Percentiles rank a stretch among this genome's conserved stretches.
phyloP scores from a whole-genome alignment of 2,113 vertebrate genomes.

The Dromaius novaehollandiae region DNA sequence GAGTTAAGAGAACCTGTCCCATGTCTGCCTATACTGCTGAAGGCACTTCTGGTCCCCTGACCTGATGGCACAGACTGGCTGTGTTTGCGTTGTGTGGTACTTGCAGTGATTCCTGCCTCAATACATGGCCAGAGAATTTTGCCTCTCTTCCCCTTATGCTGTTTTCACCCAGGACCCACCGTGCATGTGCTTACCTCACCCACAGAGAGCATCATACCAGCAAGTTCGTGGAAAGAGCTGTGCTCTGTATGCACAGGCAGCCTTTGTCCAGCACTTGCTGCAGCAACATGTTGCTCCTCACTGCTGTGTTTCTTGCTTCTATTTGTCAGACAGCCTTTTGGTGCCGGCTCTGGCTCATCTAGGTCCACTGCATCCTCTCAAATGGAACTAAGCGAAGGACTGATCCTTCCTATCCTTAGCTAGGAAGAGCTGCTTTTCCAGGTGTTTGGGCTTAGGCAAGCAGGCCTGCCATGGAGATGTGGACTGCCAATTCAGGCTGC shows the following conservation, averaged over 20 bases:
- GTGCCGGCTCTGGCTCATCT: background rate
- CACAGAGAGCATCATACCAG: background rate
- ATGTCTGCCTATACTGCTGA: background rate
- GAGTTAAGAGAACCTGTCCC: background rate
- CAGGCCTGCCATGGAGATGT: background rate
- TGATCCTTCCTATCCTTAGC: background rate
- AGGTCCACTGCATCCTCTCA: background rate
- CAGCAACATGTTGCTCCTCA: fast-evolving
- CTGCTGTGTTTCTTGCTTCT: background rate
- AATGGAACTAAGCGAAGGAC: background rate
- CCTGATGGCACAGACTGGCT: background rate
- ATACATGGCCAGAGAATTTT: background rate
- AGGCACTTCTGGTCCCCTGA: background rate
- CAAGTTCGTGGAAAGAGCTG: background rate
- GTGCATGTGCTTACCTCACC: background rate
- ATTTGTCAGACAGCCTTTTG: background rate
- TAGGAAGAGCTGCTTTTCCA: background rate
- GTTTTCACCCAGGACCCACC: background rate
- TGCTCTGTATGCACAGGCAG: background rate
- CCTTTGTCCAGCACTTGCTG: background rate
- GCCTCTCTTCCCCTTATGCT: background rate
- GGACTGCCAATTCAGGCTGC: background rate
- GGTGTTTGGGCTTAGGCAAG: conserved; percentile 9
- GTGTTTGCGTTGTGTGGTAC: background rate
- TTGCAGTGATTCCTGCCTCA: background rate